phyloP scores from a whole-genome alignment of 2,888 invertebrate genomes.

The Sicus ferrugineus region DNA sequence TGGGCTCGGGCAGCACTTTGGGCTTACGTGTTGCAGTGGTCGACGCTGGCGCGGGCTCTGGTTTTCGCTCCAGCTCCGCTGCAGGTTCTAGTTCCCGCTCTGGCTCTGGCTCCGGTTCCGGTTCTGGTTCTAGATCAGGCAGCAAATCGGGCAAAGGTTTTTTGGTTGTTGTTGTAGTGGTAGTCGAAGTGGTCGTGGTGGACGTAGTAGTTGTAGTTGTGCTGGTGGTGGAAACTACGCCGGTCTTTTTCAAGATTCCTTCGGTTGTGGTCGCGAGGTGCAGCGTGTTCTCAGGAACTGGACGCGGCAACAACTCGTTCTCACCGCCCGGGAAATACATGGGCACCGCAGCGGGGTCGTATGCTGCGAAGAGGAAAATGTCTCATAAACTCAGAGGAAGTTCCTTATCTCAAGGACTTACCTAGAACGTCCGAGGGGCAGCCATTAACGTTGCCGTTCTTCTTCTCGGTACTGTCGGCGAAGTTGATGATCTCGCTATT shows the following conservation, averaged over 20 bases:
- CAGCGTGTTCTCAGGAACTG: constrained; percentile 7
- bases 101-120: background rate
- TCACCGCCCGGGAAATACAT: constrained; percentile 55
- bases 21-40: constrained; percentile 46
- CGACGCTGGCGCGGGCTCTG: constrained; percentile 24
- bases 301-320: constrained; percentile 45
- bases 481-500: constrained; percentile 84
- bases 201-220: constrained; percentile 50
- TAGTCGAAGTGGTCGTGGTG: constrained; percentile 48
- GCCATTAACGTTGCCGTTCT: constrained; percentile 70
- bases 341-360: constrained; percentile 52
- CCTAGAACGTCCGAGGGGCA: constrained; percentile 65
- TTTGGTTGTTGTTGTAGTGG: constrained; percentile 39
- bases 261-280: constrained; percentile 1
- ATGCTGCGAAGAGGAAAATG: constrained; percentile 49
- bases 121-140: constrained; percentile 25
- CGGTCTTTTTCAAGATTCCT: constrained; percentile 45
- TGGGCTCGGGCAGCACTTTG: constrained; percentile 40
- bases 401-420: constrained; percentile 36
- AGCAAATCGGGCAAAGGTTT: constrained; percentile 22
- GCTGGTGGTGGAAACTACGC: constrained; percentile 47
- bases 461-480: constrained; percentile 72
- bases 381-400: background rate
- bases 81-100: too few relatives aligned
- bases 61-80: background rate